A percentile compares a stretch with the other conserved stretches of the same genome.
phyloP scores from a whole-genome alignment of 2,113 vertebrate genomes.

The Indicator maculatus region DNA sequence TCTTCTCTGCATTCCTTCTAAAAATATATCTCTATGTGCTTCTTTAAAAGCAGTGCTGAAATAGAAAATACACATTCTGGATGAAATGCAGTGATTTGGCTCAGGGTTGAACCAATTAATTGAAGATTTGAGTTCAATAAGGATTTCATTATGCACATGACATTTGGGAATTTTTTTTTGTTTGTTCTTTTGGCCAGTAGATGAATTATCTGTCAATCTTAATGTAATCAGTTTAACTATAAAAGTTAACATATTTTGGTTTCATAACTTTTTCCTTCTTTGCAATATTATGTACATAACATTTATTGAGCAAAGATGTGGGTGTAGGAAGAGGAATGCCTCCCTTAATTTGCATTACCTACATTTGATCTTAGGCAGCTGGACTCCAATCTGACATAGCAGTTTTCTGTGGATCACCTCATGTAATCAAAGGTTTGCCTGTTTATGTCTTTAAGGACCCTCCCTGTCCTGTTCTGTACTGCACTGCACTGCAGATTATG shows the following conservation, averaged over 20 bases:
- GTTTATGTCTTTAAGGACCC: not conserved
- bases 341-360: not conserved
- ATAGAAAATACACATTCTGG: not conserved
- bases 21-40: not conserved
- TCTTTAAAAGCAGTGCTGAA: not conserved
- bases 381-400: not conserved
- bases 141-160: not conserved
- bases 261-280: not conserved
- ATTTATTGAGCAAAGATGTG: not conserved
- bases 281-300: not conserved
- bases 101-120: not conserved
- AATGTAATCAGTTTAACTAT: not conserved
- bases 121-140: not conserved
- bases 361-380: not conserved
- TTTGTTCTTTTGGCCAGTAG: not conserved
- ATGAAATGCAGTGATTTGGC: not conserved
- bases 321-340: not conserved
- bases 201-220: not conserved
- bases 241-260: not conserved
- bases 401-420: not conserved
- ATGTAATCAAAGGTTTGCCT: not conserved
- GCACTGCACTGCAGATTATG: slow-evolving; percentile 11
- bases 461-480: not conserved
- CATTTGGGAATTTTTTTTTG: not conserved
- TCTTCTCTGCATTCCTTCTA: not conserved